Conservation (phyloP, 2,797 vertebrate species). For the Gadopsis bispinosus region DNA sequence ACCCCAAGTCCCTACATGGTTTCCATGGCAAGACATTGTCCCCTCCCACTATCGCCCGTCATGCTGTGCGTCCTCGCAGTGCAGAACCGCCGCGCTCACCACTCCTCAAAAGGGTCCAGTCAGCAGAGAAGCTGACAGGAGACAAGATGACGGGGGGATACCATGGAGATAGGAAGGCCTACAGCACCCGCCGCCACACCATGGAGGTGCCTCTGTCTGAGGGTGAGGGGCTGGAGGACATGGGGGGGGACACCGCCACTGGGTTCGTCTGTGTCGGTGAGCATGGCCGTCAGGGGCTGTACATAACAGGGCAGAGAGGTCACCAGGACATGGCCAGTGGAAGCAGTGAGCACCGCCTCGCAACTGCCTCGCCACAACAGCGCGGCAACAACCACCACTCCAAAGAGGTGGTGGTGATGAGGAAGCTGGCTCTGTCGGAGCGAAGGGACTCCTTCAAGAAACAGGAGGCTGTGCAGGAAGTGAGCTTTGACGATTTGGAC, state of each 20-base stretch:
- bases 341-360: conserved; percentile 63
- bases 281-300: conserved; percentile 78
- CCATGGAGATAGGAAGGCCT: conserved; percentile 80
- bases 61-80: conserved; percentile 85
- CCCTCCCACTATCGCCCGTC: conserved; percentile 87
- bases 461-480: conserved; percentile 94
- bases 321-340: conserved; percentile 65
- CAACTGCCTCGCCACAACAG: conserved; percentile 67
- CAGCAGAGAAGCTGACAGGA: conserved; percentile 82
- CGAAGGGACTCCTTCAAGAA: conserved; percentile 95
- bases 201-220: conserved; percentile 82
- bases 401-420: conserved; percentile 90
- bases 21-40: conserved; percentile 89
- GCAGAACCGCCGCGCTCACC: conserved; percentile 81
- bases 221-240: conserved; percentile 74
- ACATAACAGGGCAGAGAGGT: conserved; percentile 63
- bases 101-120: conserved; percentile 82
- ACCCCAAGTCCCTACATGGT: conserved; percentile 79
- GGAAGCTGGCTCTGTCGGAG: conserved; percentile 90
- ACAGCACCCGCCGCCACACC: conserved; percentile 83
- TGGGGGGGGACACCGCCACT: conserved; percentile 60
- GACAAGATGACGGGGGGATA: conserved; percentile 74
- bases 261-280: conserved; percentile 82
- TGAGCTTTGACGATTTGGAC: conserved; percentile 89
- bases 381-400: conserved; percentile 73